Evolutionary conservation across 2,888 invertebrate species (phyloP).

Genomic region (Protophormia terraenovae): DNA sequence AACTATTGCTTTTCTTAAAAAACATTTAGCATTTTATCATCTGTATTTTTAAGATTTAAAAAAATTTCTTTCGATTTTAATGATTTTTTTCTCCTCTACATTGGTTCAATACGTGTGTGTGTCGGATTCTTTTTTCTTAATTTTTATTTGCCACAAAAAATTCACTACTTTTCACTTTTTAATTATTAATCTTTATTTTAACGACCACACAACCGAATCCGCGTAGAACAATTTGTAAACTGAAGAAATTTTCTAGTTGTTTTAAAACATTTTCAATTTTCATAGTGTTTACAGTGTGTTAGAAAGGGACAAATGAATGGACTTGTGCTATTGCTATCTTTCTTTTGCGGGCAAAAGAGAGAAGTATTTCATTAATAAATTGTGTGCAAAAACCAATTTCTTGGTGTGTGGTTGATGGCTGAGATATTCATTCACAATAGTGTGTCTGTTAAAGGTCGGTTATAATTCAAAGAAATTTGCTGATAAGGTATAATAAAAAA

Average conservation of each 20-base stretch:
- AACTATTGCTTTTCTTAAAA: conserved; percentile 40
- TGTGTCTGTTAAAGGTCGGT: too few relatives aligned
- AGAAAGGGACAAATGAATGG: not conserved
- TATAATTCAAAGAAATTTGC: too few relatives aligned
- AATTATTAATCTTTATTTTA: conserved; percentile 30
- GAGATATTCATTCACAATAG: not conserved
- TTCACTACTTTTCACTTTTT: conserved; percentile 48
- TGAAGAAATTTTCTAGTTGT: conserved; percentile 68
- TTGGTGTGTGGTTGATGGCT: not conserved
- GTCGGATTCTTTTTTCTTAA: conserved; percentile 64
- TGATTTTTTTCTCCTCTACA: conserved; percentile 66
- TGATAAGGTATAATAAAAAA: too few relatives aligned
- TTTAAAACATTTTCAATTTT: conserved; percentile 52
- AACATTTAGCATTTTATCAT: conserved; percentile 34
- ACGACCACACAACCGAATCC: conserved; percentile 67
- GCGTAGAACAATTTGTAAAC: conserved; percentile 70
- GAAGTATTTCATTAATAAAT: not conserved
- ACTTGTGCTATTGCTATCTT: not conserved
- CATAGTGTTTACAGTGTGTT: not conserved
- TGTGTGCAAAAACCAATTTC: not conserved
- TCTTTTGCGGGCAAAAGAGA: conserved; percentile 1
- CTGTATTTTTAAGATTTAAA: conserved; percentile 14
- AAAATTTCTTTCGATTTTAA: conserved; percentile 51
- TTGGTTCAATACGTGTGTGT: conserved; percentile 67
- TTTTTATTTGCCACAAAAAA: conserved; percentile 63